phyloP scores from a whole-genome alignment of 2,888 invertebrate genomes.

The Nomada fucata region DNA sequence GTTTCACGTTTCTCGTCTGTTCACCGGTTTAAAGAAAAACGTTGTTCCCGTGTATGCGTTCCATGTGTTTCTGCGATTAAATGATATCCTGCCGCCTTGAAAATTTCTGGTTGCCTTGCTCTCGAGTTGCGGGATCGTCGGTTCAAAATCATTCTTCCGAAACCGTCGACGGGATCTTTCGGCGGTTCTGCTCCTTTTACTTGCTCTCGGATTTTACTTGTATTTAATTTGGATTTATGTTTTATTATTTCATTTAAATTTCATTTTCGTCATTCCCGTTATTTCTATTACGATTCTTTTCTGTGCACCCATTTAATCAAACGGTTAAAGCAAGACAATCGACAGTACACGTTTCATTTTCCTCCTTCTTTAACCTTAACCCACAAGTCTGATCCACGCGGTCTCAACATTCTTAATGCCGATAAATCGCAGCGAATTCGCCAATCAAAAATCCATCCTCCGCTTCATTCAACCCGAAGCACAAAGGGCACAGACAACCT shows the following conservation, averaged over 20 bases:
- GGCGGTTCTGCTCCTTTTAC: neutral
- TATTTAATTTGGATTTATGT: neutral
- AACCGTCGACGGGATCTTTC: constrained; percentile 3
- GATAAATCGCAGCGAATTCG: neutral
- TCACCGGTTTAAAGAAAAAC: constrained; percentile 29
- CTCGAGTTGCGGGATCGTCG: constrained; percentile 41
- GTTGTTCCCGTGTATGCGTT: constrained; percentile 16
- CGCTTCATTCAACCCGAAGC: neutral
- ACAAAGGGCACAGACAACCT: constrained; percentile 5
- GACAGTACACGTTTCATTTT: neutral
- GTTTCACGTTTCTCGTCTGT: neutral
- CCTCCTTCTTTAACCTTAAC: too few species aligned
- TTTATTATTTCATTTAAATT: too few species aligned
- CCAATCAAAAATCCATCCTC: constrained; percentile 2
- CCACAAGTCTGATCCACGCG: too few species aligned
- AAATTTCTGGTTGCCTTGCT: constrained; percentile 16
- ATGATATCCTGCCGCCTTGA: constrained; percentile 22
- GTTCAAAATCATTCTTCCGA: constrained; percentile 19
- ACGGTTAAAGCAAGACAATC: neutral
- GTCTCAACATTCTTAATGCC: neutral
- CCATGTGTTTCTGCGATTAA: constrained; percentile 34
- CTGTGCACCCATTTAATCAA: neutral
- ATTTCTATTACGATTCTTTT: neutral
- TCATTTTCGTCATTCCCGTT: too few species aligned
- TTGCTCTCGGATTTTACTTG: neutral